phyloP scores from a whole-genome alignment of 1,140 invertebrate genomes.

The Ephestia elutella region DNA sequence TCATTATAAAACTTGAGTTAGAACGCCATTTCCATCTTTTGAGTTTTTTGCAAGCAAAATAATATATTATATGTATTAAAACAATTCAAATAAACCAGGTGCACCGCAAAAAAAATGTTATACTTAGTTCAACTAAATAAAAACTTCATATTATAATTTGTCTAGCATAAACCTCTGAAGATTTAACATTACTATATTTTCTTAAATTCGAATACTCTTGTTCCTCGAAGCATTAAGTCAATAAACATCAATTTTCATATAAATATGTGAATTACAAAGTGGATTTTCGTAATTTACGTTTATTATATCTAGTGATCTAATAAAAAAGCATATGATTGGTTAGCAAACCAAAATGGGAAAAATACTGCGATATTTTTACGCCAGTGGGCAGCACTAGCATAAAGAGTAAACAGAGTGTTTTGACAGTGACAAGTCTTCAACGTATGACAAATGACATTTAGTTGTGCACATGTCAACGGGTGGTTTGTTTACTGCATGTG shows the following conservation, averaged over 20 bases:
- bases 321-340: no score
- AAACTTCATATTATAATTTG: constrained; percentile 1
- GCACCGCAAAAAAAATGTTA: constrained; percentile 8
- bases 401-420: no score
- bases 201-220: background rate
- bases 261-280: background rate
- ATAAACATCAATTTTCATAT: background rate
- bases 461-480: no score
- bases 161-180: background rate
- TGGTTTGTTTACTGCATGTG: no score
- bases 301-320: background rate
- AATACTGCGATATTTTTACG: no score
- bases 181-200: constrained; percentile 1
- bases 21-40: no score
- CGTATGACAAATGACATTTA: no score
- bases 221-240: background rate
- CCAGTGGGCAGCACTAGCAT: no score
- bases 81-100: constrained; percentile 7
- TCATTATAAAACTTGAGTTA: no score
- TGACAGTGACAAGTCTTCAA: no score
- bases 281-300: background rate
- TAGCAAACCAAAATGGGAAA: no score
- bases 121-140: constrained; percentile 7
- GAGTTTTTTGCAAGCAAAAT: no score
- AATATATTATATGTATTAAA: background rate